phyloP scores from a whole-genome alignment of 2,113 vertebrate genomes.

The Scartelaos histophorus region DNA sequence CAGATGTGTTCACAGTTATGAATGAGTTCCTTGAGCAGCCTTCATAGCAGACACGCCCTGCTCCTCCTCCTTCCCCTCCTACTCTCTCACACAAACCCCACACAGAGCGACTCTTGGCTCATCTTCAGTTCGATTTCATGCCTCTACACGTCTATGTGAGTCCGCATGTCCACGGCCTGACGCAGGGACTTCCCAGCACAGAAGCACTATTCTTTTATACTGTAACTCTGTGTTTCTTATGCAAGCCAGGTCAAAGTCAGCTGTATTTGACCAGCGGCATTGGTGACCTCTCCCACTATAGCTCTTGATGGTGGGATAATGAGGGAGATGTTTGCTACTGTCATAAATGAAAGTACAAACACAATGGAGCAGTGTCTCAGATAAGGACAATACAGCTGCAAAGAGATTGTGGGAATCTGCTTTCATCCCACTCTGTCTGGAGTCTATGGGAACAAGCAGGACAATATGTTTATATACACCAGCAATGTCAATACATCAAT shows the following conservation, averaged over 20 bases:
- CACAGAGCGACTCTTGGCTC: constrained; percentile 28
- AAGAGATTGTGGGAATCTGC: neutral
- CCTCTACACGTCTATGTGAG: constrained; percentile 25
- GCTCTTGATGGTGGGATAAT: constrained; percentile 46
- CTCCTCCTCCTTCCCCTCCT: constrained; percentile 5
- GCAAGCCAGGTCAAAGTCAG: constrained; percentile 50
- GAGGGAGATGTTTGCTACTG: constrained; percentile 40
- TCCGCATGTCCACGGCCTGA: constrained; percentile 25
- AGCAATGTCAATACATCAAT: neutral
- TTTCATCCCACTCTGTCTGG: neutral
- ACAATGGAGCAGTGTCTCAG: constrained; percentile 48
- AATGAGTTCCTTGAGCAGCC: constrained; percentile 6
- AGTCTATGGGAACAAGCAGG: neutral
- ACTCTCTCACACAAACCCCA: constrained; percentile 23
- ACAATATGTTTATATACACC: neutral
- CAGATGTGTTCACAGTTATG: neutral
- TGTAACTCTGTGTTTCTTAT: constrained; percentile 36
- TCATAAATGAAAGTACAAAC: constrained; percentile 25
- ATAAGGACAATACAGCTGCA: neutral
- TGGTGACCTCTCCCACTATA: constrained; percentile 51
- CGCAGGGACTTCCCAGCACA: constrained; percentile 46
- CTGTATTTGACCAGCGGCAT: constrained; percentile 47
- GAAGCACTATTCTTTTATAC: constrained; percentile 61
- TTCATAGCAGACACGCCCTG: constrained; percentile 8
- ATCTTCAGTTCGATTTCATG: constrained; percentile 46